Conservation (phyloP, 2,113 vertebrate species). For the Ciconia boyciana region DNA sequence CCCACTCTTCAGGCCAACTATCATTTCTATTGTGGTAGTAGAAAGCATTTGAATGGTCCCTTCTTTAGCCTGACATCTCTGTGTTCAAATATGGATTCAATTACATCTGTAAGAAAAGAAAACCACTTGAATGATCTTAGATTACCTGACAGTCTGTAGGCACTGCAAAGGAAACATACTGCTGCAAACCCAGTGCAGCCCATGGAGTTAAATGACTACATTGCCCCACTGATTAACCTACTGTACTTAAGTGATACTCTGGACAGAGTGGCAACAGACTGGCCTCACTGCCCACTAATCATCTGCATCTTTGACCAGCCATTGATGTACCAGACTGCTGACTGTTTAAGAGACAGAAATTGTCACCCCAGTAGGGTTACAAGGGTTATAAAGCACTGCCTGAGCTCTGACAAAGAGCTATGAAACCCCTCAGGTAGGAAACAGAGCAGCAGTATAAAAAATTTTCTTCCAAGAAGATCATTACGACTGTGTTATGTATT, state of each 20-base stretch:
- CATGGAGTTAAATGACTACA: background rate
- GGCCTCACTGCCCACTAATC: background rate
- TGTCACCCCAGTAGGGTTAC: background rate
- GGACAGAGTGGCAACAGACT: background rate
- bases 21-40: background rate
- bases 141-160: background rate
- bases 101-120: background rate
- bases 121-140: background rate
- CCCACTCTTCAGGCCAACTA: background rate
- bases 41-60: background rate
- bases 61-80: background rate
- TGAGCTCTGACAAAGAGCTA: background rate
- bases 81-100: background rate
- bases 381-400: background rate
- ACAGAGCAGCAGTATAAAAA: background rate
- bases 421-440: background rate
- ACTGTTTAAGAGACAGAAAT: background rate
- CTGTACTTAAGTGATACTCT: background rate
- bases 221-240: background rate
- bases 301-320: background rate
- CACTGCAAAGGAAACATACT: background rate
- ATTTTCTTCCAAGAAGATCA: background rate
- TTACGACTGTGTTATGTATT: background rate
- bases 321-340: background rate
- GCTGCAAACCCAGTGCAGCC: background rate